phyloP scores from a whole-genome alignment of 2,888 invertebrate species.

The Bhutanitis thaidina region DNA sequence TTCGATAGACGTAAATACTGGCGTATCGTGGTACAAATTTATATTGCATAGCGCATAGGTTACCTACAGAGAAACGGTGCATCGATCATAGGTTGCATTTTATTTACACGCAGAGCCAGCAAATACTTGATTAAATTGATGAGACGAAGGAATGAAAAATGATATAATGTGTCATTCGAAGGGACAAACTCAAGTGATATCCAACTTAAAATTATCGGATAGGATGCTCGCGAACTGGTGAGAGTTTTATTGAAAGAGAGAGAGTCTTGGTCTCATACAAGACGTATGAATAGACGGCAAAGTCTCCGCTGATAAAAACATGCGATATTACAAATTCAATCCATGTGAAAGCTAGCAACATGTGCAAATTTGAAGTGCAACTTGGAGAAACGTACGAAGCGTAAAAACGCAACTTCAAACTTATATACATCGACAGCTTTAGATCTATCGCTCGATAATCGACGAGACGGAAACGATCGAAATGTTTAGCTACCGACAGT shows the following conservation, averaged over 20 bases:
- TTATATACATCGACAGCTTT: too few relatives aligned
- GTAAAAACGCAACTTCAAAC: neutral
- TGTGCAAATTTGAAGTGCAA: slow-evolving; percentile 55
- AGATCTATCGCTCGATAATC: too few relatives aligned
- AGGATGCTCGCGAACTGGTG: too few relatives aligned
- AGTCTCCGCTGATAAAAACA: neutral
- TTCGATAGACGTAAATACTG: slow-evolving; percentile 5
- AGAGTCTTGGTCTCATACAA: too few relatives aligned
- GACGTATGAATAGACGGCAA: neutral
- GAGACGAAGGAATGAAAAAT: too few relatives aligned
- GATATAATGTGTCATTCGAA: too few relatives aligned
- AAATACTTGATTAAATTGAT: neutral
- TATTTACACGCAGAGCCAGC: neutral
- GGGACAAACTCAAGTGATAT: too few relatives aligned
- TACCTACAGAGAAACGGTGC: neutral
- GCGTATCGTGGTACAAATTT: neutral
- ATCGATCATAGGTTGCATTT: neutral
- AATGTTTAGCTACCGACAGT: slow-evolving; percentile 40
- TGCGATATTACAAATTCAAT: slow-evolving; percentile 36
- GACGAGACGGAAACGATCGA: slow-evolving; percentile 41
- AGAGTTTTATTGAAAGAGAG: too few relatives aligned
- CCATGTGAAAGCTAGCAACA: slow-evolving; percentile 62
- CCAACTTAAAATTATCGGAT: too few relatives aligned
- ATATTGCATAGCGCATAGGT: slow-evolving; percentile 1
- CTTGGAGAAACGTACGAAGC: slow-evolving; percentile 44